Base-by-base conservation (phyloP, 2,113 vertebrate genomes). In the Periophthalmodon schlosseri region DNA sequence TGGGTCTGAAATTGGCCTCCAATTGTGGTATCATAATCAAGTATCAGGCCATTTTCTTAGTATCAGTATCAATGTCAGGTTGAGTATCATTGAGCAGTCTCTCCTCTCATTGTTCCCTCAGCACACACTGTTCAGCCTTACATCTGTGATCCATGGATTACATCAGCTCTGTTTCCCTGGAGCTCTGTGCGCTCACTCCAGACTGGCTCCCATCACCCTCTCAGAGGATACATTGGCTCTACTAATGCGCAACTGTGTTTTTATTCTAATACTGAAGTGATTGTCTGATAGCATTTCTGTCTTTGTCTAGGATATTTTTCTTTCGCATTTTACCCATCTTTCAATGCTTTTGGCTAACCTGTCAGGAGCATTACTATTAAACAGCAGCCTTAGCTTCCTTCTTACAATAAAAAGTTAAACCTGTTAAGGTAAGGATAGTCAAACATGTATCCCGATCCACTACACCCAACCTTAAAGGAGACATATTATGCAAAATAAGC, bases 101-200 rank as follows among this genome's bases (percentile, higher is more conserved):
- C 57, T 70, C 61, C 66, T 36, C 68, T 36, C 68, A 24, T 78
- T 74, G 61, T 39, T 66, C 70, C 67, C 61, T 70, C 58, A 49
- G 58, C 50, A 56, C 68, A 47, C 47, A 23, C 33, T 54, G 65
- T 70, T 77, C 54, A 69, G 74, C 50, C 65, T 69, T 87, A 67
- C 83, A 82, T 79, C 75, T 77, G 57, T 46, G 75, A 83, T 78
- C 71, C 67, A 69, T 65, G 64, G 73, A 81, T 89, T 89, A 86
- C 85, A 86, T 89, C 84, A 86, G 58, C 68, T 65, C 77, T 64
- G 28, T 83, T 74, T 83, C 76, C 76, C 70, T 72, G 69, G 78
- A 82, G 64, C 34, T 44, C 50, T 69, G 71, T 57, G 69, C 78
- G 75, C 61, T 82, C 79, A 84, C 87, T 87, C 79, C 57, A 72